These are phyloP conservation scores for Tuta absoluta DNA, from an alignment of 2,888 invertebrate genomes.

Conservation along the genomic window DNA sequence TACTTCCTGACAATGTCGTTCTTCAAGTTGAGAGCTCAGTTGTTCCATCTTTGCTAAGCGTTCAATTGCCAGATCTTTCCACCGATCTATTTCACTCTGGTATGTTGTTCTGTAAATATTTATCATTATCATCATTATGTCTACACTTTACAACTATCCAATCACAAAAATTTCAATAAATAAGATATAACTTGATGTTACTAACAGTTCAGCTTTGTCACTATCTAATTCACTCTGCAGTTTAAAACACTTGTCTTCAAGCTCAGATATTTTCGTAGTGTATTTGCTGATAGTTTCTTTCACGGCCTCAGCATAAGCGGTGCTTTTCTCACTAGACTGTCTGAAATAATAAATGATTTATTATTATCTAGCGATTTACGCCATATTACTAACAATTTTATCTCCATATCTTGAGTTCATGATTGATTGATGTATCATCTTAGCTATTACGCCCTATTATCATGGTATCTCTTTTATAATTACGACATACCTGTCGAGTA, in stretches of 20 bases:
- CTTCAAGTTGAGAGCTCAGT: constrained; percentile 80
- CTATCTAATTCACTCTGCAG: constrained; percentile 68
- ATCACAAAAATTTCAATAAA: background rate
- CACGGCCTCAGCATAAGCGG: constrained; percentile 48
- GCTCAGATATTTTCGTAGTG: constrained; percentile 61
- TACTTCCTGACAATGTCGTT: constrained; percentile 83
- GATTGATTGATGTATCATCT: constrained; percentile 12
- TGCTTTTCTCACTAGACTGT: constrained; percentile 50
- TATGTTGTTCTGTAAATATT: constrained; percentile 57
- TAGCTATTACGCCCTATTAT: background rate
- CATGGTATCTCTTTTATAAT: background rate
- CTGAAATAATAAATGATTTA: constrained; percentile 51
- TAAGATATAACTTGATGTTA: constrained; percentile 48
- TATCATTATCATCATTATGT: background rate
- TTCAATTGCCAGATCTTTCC: constrained; percentile 85
- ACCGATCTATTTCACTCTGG: constrained; percentile 76
- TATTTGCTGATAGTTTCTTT: constrained; percentile 67
- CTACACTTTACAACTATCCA: background rate
- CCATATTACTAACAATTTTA: constrained; percentile 8
- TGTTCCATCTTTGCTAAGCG: constrained; percentile 84
- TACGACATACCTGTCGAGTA: constrained; percentile 59
- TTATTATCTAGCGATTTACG: background rate
- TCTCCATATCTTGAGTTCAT: background rate
- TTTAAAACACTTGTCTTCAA: constrained; percentile 70
- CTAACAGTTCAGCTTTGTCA: constrained; percentile 77